Percentiles rank a stretch among this genome's conserved stretches.
These are phyloP conservation scores for Coptotermes formosanus DNA, from an alignment of 1,140 invertebrate genomes.

Conservation along the genomic window DNA sequence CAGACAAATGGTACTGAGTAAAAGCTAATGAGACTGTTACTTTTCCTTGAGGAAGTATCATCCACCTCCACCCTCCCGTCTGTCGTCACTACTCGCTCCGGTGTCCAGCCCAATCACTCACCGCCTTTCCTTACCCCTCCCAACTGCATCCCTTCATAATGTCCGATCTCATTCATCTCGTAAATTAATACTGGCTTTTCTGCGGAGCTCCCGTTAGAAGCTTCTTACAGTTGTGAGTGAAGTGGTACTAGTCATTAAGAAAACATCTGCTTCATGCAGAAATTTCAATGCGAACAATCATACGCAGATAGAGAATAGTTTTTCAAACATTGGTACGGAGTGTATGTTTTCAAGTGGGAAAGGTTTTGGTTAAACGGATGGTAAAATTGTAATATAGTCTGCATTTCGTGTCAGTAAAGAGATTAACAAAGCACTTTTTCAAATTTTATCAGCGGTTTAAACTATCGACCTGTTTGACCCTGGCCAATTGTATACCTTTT, in stretches of 20 bases:
- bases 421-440: not conserved
- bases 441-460: not conserved
- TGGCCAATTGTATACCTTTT: not conserved
- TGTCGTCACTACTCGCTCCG: not conserved
- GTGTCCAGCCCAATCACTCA: constrained; percentile 15
- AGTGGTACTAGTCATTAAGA: not conserved
- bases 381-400: not conserved
- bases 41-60: not conserved
- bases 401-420: not conserved
- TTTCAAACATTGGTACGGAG: not conserved
- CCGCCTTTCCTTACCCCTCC: not conserved
- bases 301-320: not conserved
- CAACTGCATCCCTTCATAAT: not conserved
- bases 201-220: not conserved
- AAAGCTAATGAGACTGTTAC: not conserved
- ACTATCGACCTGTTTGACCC: not conserved
- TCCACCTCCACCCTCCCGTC: not conserved
- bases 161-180: constrained; percentile 26
- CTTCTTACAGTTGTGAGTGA: not conserved
- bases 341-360: not conserved
- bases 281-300: not conserved
- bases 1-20: not conserved
- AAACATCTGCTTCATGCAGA: not conserved
- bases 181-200: constrained; percentile 30
- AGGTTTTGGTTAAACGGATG: not conserved